Evolutionary conservation across 2,113 vertebrate species (phyloP).

Genomic region (Lophius piscatorius): DNA sequence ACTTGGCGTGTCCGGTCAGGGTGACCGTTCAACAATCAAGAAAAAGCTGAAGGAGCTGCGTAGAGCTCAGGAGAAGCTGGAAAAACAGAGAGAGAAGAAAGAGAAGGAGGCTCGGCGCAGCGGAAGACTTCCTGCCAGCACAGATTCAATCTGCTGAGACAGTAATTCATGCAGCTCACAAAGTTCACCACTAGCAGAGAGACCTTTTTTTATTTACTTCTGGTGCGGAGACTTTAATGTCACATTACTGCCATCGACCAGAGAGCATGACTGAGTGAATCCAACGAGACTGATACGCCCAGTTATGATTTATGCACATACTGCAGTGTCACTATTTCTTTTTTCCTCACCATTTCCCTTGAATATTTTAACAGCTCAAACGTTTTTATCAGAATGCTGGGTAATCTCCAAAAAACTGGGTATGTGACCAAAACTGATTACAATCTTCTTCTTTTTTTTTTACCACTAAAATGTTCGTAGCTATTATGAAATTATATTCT

Average conservation of each 20-base stretch:
- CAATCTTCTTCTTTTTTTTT: conserved; percentile 33
- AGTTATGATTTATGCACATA: conserved; percentile 30
- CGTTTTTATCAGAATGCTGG: conserved; percentile 33
- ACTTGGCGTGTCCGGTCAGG: conserved; percentile 87
- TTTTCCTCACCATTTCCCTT: conserved; percentile 5
- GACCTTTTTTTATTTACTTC: background rate
- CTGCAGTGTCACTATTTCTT: background rate
- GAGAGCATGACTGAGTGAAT: conserved; percentile 7
- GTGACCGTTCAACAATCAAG: conserved; percentile 87
- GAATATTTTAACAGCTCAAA: conserved; percentile 23
- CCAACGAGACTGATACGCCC: conserved; percentile 21
- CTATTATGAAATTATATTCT: conserved; percentile 18
- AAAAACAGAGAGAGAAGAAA: conserved; percentile 88
- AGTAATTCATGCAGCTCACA: conserved; percentile 14
- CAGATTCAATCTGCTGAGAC: conserved; percentile 86
- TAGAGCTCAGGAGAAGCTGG: conserved; percentile 89
- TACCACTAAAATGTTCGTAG: conserved; percentile 66
- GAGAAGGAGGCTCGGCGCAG: conserved; percentile 84
- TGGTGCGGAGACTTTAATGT: conserved; percentile 14
- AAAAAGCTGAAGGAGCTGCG: conserved; percentile 91
- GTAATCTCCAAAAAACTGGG: conserved; percentile 16
- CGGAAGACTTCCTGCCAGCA: conserved; percentile 76
- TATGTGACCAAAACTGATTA: conserved; percentile 55
- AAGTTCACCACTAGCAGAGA: conserved; percentile 12
- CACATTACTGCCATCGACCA: conserved; percentile 11